These are phyloP conservation scores for Sebastolobus altivelis DNA, from an alignment of 2,797 vertebrate species.

Conservation along the genomic window DNA sequence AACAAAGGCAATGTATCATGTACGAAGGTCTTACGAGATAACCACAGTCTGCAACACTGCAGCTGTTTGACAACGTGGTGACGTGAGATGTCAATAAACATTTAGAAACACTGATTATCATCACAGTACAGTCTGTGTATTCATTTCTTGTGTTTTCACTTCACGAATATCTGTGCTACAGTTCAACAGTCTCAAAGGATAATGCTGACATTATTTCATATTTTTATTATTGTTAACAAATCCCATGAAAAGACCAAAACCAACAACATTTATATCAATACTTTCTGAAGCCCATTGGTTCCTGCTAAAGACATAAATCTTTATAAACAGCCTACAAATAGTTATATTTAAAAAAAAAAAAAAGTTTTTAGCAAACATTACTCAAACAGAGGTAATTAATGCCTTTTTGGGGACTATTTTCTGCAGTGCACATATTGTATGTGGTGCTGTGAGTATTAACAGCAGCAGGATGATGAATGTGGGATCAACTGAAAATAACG, in stretches of 20 bases:
- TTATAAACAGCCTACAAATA: background rate
- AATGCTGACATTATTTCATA: background rate
- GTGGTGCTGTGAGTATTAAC: background rate
- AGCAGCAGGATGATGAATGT: background rate
- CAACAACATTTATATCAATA: too few relatives aligned
- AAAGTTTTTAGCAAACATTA: background rate
- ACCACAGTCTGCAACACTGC: constrained; percentile 13
- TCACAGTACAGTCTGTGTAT: background rate
- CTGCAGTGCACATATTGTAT: background rate
- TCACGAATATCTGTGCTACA: background rate
- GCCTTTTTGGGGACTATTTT: too few relatives aligned
- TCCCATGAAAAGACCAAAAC: background rate
- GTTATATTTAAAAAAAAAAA: background rate
- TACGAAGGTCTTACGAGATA: constrained; percentile 32
- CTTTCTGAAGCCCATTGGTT: background rate
- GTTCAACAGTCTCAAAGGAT: background rate
- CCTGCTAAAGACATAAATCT: background rate
- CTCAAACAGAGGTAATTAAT: background rate
- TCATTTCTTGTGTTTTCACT: background rate
- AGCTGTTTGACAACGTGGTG: constrained; percentile 30
- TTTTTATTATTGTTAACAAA: background rate
- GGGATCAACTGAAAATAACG: background rate
- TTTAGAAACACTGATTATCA: constrained; percentile 36
- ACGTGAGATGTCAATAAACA: constrained; percentile 31
- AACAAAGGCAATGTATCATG: constrained; percentile 35